Evolutionary conservation across 2,888 invertebrate genomes (phyloP).

Genomic region (Tiliacea citrago): DNA sequence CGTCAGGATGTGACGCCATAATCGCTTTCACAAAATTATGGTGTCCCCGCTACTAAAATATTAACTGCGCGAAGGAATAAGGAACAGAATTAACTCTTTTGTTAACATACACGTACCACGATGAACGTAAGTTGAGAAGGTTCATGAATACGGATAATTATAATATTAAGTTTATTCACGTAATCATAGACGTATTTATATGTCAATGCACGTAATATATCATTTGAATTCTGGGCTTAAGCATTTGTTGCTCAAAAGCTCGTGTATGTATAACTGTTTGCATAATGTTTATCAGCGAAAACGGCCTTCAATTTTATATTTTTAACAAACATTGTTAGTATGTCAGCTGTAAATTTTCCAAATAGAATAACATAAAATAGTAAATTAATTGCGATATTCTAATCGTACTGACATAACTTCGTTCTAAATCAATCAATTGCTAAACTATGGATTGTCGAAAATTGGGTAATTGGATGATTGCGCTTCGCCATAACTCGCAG

Average conservation of each 20-base stretch:
- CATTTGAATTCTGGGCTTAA: not conserved
- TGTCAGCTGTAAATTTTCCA: not conserved
- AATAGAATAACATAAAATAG: not conserved
- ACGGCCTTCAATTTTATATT: not conserved
- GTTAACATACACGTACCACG: conserved; percentile 58
- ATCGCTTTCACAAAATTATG: conserved; percentile 69
- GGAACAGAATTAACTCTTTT: conserved; percentile 77
- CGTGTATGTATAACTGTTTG: not conserved
- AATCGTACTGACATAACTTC: not conserved
- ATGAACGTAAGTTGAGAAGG: conserved; percentile 25
- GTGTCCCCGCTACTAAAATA: conserved; percentile 66
- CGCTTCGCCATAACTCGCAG: not conserved
- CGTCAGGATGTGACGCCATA: conserved; percentile 54
- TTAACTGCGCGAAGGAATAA: conserved; percentile 63
- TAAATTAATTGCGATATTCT: not conserved
- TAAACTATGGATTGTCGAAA: not conserved
- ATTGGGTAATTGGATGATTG: not conserved
- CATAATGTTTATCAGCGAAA: too few species aligned
- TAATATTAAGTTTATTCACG: too few species aligned
- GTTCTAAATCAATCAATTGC: not conserved
- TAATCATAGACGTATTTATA: too few species aligned
- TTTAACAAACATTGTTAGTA: not conserved
- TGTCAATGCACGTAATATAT: not conserved
- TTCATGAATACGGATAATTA: not conserved
- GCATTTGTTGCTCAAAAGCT: not conserved